Percentiles rank a stretch among this genome's conserved stretches.
Conservation (phyloP, 2,797 vertebrate species). For the Trematomus bernacchii region DNA sequence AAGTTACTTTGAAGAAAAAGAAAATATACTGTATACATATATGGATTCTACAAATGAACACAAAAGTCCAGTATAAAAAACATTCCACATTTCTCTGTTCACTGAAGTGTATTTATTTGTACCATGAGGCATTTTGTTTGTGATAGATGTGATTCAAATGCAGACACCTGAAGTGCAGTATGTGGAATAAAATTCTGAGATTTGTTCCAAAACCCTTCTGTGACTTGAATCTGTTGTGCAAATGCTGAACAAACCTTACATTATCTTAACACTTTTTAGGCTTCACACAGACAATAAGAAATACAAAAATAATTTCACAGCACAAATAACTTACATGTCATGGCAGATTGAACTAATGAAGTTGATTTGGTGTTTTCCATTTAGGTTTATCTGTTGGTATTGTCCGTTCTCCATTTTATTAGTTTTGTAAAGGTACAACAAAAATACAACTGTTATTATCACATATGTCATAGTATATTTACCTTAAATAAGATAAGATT, state of each 20-base stretch:
- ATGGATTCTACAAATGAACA: slow-evolving; percentile 67
- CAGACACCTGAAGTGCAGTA: slow-evolving; percentile 84
- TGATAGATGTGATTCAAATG: slow-evolving; percentile 79
- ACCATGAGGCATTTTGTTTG: slow-evolving; percentile 80
- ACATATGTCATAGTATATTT: no score
- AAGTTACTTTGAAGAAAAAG: slow-evolving; percentile 60
- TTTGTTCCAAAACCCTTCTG: slow-evolving; percentile 62
- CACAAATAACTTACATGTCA: neutral
- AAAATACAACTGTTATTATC: no score
- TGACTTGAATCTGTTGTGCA: neutral
- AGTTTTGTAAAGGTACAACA: no score
- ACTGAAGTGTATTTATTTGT: slow-evolving; percentile 80
- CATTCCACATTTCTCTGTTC: slow-evolving; percentile 78
- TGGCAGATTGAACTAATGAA: neutral
- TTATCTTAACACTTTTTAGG: neutral
- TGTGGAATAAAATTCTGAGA: slow-evolving; percentile 82
- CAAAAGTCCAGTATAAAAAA: slow-evolving; percentile 67
- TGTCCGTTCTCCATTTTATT: neutral
- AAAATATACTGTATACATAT: slow-evolving; percentile 65
- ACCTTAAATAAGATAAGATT: no score
- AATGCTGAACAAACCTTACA: neutral
- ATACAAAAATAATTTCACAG: neutral
- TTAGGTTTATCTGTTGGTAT: neutral
- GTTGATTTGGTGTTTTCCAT: neutral
- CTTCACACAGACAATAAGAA: neutral